These are phyloP conservation scores for Timandra comae DNA, from an alignment of 2,888 invertebrate genomes.

Conservation along the genomic window DNA sequence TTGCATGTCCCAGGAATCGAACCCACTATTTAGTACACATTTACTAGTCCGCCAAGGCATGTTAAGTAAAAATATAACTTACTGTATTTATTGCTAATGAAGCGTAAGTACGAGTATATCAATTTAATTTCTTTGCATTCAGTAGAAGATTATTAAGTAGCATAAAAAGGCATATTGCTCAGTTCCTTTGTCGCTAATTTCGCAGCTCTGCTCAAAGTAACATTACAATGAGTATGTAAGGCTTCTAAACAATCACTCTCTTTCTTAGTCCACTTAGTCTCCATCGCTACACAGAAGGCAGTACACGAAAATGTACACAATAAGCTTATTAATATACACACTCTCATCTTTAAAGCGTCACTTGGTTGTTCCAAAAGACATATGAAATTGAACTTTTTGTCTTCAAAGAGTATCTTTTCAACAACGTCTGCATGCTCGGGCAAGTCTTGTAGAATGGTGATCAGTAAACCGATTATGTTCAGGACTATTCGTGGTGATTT, in stretches of 20 bases:
- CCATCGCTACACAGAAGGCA: conserved; percentile 74
- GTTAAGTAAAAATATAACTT: too few relatives aligned
- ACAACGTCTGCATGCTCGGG: conserved; percentile 87
- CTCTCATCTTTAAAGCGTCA: conserved; percentile 77
- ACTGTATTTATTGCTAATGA: too few relatives aligned
- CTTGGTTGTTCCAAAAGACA: conserved; percentile 76
- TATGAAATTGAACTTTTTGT: conserved; percentile 67
- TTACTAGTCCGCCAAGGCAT: too few relatives aligned
- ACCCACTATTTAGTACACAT: too few relatives aligned
- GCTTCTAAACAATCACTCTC: conserved; percentile 78
- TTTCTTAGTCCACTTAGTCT: conserved; percentile 78
- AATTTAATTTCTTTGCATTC: too few relatives aligned
- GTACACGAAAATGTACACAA: conserved; percentile 82
- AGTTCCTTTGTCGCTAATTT: conserved; percentile 74
- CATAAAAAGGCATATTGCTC: conserved; percentile 70
- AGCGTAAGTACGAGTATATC: too few relatives aligned
- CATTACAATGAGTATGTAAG: conserved; percentile 79
- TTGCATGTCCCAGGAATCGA: too few relatives aligned
- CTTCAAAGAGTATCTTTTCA: conserved; percentile 81
- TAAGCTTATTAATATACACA: conserved; percentile 83
- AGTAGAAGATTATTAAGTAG: too few relatives aligned
- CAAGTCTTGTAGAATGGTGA: conserved; percentile 82
- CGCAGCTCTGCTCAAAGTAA: conserved; percentile 77
- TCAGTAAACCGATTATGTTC: conserved; percentile 84
- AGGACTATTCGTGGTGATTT: conserved; percentile 79